Evolutionary conservation across 2,113 vertebrate species (phyloP).

Genomic region (Centropristis striata): DNA sequence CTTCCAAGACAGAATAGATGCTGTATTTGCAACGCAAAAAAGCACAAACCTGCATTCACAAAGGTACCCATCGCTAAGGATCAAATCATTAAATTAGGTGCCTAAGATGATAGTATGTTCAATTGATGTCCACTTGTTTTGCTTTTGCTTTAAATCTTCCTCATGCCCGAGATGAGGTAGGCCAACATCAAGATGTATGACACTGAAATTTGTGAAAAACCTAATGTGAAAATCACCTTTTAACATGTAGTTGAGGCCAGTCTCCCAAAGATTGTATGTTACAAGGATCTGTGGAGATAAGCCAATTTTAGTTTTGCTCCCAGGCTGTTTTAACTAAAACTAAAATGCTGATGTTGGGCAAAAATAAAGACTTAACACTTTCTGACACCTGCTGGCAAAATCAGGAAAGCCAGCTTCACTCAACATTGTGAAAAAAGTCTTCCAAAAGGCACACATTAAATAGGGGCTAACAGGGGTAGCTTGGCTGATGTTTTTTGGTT

Average conservation of each 20-base stretch:
- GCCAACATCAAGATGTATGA: not conserved
- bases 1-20: not conserved
- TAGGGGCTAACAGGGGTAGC: not conserved
- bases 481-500: not conserved
- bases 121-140: not conserved
- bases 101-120: not conserved
- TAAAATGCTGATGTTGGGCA: not conserved
- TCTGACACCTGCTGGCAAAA: conserved; percentile 16
- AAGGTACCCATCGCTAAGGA: not conserved
- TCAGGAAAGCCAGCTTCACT: not conserved
- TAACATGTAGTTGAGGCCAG: not conserved
- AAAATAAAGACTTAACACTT: not conserved
- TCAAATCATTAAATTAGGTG: not conserved
- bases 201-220: not conserved
- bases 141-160: conserved; percentile 12
- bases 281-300: not conserved
- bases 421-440: not conserved
- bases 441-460: too few relatives aligned
- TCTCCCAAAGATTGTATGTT: conserved; percentile 16
- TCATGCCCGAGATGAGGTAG: not conserved
- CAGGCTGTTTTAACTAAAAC: not conserved
- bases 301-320: not conserved
- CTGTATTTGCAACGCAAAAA: not conserved
- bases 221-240: conserved; percentile 21
- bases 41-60: conserved; percentile 35